A percentile compares a stretch with the other conserved stretches of the same genome.
Conservation (phyloP, 2,113 vertebrate species). For the Phyllostomus discolor region DNA sequence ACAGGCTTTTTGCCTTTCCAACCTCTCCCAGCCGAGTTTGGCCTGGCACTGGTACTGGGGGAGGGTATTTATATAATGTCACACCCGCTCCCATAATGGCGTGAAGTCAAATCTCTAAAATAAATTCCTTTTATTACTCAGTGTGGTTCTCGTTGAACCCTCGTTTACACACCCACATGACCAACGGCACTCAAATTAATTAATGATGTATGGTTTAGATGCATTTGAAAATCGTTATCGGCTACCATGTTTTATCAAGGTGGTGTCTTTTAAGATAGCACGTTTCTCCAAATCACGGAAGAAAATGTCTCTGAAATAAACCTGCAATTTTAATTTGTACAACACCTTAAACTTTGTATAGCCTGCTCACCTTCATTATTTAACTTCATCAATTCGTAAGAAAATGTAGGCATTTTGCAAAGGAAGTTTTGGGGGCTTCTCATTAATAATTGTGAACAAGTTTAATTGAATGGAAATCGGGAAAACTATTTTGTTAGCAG, state of each 20-base stretch:
- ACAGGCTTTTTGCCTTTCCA: background rate
- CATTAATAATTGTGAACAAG: background rate
- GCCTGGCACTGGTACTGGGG: too few species aligned
- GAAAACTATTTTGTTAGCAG: background rate
- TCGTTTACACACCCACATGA: background rate
- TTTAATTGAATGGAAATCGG: background rate
- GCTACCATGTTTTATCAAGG: background rate
- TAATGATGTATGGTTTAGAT: background rate
- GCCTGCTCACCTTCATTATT: background rate
- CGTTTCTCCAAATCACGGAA: background rate
- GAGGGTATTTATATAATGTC: background rate
- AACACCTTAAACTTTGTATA: background rate
- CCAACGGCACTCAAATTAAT: background rate
- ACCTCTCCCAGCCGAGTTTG: background rate
- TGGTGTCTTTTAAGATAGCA: background rate
- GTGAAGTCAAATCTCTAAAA: background rate
- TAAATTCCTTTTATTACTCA: background rate
- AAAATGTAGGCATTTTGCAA: background rate
- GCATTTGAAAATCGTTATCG: background rate
- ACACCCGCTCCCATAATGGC: background rate
- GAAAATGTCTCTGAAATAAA: background rate
- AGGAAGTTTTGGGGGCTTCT: background rate
- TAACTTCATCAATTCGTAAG: background rate
- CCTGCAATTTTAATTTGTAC: background rate
- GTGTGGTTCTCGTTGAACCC: background rate